phyloP scores from a whole-genome alignment of 2,888 invertebrate genomes.

The Chrysopilus asiliformis region DNA sequence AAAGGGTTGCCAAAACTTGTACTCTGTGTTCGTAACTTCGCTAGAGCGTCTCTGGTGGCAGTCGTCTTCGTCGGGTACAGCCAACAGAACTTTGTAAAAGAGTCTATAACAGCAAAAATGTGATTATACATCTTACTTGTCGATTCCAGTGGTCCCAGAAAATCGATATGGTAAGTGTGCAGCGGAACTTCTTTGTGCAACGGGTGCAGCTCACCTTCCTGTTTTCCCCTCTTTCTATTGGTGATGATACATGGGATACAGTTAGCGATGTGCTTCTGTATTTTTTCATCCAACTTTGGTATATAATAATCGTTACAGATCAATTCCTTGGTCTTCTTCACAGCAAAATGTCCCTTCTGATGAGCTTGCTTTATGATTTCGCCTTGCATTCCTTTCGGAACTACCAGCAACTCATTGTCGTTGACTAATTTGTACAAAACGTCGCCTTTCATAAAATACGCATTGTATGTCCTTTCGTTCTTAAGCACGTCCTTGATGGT shows the following conservation, averaged over 20 bases:
- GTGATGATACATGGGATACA: background rate
- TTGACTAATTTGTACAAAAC: conserved; percentile 1
- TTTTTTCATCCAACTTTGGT: background rate
- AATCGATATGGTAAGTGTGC: conserved; percentile 22
- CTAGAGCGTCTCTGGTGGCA: background rate
- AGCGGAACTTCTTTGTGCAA: conserved; percentile 22
- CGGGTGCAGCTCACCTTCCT: conserved; percentile 21
- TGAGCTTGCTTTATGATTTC: background rate
- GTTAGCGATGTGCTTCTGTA: background rate
- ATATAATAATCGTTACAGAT: background rate
- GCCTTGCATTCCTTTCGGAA: conserved; percentile 3
- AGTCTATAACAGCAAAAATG: too few relatives aligned
- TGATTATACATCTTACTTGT: conserved; percentile 19
- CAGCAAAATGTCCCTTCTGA: conserved; percentile 1
- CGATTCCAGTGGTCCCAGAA: conserved; percentile 21
- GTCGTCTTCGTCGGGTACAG: background rate
- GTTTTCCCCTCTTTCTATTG: conserved; percentile 18
- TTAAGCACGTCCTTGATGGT: conserved; percentile 1
- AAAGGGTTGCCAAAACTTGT: background rate
- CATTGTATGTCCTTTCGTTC: background rate
- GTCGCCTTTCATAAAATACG: background rate
- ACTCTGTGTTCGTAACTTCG: background rate
- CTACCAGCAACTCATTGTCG: conserved; percentile 1
- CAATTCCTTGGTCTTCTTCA: background rate
- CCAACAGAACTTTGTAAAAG: conserved; percentile 2